These are phyloP conservation scores for Amblyopsis rosae DNA, from an alignment of 2,113 vertebrate species.

Conservation along the genomic window DNA sequence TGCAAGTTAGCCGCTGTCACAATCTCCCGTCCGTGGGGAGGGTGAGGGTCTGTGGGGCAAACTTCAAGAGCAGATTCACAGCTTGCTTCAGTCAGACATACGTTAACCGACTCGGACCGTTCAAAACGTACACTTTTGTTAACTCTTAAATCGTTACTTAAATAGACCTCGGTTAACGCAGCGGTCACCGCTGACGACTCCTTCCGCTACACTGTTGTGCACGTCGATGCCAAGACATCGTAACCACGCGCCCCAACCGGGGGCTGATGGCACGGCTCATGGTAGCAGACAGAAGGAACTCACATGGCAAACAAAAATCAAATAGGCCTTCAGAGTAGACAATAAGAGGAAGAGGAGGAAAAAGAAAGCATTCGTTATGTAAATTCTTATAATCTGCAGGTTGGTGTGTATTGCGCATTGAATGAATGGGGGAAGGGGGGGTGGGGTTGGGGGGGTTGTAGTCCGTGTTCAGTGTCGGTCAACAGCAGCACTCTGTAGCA, in stretches of 20 bases:
- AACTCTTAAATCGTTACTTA: slow-evolving; percentile 69
- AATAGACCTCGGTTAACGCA: slow-evolving; percentile 57
- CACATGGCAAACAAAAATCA: slow-evolving; percentile 79
- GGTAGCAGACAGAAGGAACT: slow-evolving; percentile 57
- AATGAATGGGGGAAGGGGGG: slow-evolving; percentile 59
- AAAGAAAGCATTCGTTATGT: slow-evolving; percentile 80
- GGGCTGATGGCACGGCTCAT: slow-evolving; percentile 59
- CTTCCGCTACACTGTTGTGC: slow-evolving; percentile 26
- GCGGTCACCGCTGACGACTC: slow-evolving; percentile 41
- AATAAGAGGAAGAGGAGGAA: slow-evolving; percentile 65
- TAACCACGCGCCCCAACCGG: slow-evolving; percentile 24
- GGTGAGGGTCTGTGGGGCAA: slow-evolving; percentile 71
- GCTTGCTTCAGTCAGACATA: slow-evolving; percentile 66
- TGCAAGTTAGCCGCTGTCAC: slow-evolving; percentile 59
- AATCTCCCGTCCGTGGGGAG: slow-evolving; percentile 52
- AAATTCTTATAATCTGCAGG: slow-evolving; percentile 85
- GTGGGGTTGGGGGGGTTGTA: slow-evolving; percentile 47
- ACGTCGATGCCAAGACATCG: slow-evolving; percentile 26
- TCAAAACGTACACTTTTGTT: slow-evolving; percentile 60
- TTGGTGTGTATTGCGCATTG: slow-evolving; percentile 78
- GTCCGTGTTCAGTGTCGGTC: slow-evolving; percentile 92
- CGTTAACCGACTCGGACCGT: slow-evolving; percentile 43
- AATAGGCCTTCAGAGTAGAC: slow-evolving; percentile 59
- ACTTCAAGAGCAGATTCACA: slow-evolving; percentile 74
- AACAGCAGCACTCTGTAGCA: slow-evolving; percentile 97